Conservation (phyloP, 2,888 invertebrate species). For the Patella depressa region DNA sequence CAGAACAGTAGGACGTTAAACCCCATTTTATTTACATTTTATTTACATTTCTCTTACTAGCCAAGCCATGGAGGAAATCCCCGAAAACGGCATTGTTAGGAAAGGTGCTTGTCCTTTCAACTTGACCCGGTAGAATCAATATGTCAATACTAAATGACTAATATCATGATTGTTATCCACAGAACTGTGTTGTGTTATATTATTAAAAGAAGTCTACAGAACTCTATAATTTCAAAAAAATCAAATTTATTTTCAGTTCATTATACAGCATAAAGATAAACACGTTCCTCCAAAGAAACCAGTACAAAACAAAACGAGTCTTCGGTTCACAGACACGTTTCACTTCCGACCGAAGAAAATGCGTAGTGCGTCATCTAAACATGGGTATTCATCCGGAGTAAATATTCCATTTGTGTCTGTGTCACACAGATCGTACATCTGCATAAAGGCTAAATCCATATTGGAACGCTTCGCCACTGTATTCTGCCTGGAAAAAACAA, state of each 20-base stretch:
- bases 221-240: neutral
- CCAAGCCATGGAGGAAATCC: too few species aligned
- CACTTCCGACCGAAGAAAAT: slow-evolving; percentile 29
- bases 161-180: too few species aligned
- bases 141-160: too few species aligned
- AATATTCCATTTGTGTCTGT: slow-evolving; percentile 30
- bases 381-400: slow-evolving; percentile 27
- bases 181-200: too few species aligned
- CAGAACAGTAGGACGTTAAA: too few species aligned
- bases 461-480: slow-evolving; percentile 26
- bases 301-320: neutral
- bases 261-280: neutral
- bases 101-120: too few species aligned
- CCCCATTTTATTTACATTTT: too few species aligned
- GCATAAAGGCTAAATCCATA: slow-evolving; percentile 35
- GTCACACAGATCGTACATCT: slow-evolving; percentile 38
- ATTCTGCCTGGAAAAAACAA: neutral
- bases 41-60: too few species aligned
- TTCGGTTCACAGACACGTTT: neutral
- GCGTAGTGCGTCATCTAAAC: slow-evolving; percentile 27
- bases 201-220: too few species aligned
- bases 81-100: too few species aligned
- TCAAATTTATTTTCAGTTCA: neutral
- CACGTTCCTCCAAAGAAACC: neutral
- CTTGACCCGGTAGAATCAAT: too few species aligned